These are phyloP conservation scores for Harpalus rufipes DNA, from an alignment of 2,888 invertebrate species.

Conservation along the genomic window DNA sequence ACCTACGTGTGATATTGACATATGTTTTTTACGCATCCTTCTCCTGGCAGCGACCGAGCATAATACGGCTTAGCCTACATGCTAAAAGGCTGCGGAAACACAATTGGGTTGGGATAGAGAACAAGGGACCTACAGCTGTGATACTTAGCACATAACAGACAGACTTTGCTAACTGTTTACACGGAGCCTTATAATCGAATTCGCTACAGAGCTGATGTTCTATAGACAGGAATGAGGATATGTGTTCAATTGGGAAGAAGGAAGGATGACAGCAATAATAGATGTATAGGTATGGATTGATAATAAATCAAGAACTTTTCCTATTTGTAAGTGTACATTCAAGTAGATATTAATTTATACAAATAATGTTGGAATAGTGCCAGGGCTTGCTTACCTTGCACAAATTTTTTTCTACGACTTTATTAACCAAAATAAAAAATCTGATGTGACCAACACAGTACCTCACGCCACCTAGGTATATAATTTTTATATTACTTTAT, in stretches of 20 bases:
- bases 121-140: slow-evolving; percentile 37
- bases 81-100: slow-evolving; percentile 48
- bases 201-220: background rate
- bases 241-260: background rate
- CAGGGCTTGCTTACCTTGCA: too few species aligned
- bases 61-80: slow-evolving; percentile 55
- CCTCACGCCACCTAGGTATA: too few species aligned
- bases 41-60: slow-evolving; percentile 32
- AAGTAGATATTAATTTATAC: too few species aligned
- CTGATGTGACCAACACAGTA: too few species aligned
- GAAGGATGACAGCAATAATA: background rate
- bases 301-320: background rate
- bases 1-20: slow-evolving; percentile 63
- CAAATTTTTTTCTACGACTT: too few species aligned
- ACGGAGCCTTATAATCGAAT: background rate
- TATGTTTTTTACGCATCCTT: slow-evolving; percentile 58
- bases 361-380: too few species aligned
- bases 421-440: too few species aligned
- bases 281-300: background rate
- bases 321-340: too few species aligned
- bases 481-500: too few species aligned
- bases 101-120: background rate
- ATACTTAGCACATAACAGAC: slow-evolving; percentile 22
- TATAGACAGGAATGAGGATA: background rate
- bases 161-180: slow-evolving; percentile 8